Conservation (phyloP, 2,113 vertebrate species). For the Lanius ludovicianus region DNA sequence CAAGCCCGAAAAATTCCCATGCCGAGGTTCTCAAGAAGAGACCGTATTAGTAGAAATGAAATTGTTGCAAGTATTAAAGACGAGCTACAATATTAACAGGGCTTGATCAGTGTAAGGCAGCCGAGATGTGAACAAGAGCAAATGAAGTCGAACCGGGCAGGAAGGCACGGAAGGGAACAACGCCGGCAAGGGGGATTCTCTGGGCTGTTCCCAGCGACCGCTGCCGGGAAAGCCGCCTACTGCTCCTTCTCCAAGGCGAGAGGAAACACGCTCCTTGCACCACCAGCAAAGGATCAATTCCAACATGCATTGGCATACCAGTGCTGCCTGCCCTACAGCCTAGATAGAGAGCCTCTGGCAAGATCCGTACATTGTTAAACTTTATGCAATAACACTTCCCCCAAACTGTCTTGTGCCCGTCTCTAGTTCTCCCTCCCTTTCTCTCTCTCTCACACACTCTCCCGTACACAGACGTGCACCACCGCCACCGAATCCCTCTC, state of each 20-base stretch:
- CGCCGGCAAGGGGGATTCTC: neutral
- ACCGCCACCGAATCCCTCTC: neutral
- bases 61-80: neutral
- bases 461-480: neutral
- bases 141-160: neutral
- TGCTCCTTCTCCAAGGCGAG: neutral
- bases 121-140: neutral
- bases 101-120: neutral
- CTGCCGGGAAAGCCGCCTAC: neutral
- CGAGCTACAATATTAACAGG: neutral
- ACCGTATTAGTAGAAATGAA: neutral
- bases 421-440: neutral
- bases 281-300: neutral
- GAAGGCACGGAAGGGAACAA: rapidly evolving
- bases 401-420: neutral
- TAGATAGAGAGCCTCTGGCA: rapidly evolving
- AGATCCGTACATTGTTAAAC: neutral
- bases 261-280: neutral
- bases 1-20: neutral
- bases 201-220: neutral
- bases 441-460: neutral
- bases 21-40: neutral
- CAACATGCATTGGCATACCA: rapidly evolving
- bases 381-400: neutral
- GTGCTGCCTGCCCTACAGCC: neutral